These are phyloP conservation scores for Labeo catla DNA, from an alignment of 2,113 vertebrate species.

Conservation along the genomic window DNA sequence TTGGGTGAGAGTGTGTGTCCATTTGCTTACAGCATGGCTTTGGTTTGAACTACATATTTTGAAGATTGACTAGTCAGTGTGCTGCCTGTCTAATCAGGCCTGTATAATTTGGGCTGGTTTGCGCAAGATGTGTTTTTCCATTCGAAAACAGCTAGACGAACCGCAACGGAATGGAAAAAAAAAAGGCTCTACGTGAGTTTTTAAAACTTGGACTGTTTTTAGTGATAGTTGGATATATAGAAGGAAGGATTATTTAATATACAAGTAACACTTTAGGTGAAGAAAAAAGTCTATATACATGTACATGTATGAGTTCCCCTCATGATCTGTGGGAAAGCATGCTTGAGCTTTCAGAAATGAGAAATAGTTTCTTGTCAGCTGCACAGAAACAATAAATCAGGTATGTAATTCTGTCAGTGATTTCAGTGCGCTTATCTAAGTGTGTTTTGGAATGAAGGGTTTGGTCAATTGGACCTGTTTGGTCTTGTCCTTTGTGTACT, in stretches of 20 bases:
- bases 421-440: conserved; percentile 16
- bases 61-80: not conserved
- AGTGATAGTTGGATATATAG: not conserved
- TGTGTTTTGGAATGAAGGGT: conserved; percentile 39
- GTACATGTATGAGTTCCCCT: not conserved
- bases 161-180: not conserved
- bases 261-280: not conserved
- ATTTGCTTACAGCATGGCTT: not conserved
- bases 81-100: not conserved
- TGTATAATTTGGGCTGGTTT: not conserved
- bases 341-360: not conserved
- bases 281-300: not conserved
- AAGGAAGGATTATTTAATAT: not conserved
- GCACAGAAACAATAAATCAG: not conserved
- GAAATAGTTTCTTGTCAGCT: not conserved
- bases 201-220: not conserved
- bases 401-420: not conserved
- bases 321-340: not conserved
- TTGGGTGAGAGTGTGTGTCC: not conserved
- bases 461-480: conserved; percentile 47
- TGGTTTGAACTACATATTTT: not conserved
- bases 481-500: conserved; percentile 53
- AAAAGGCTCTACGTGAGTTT: not conserved
- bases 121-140: not conserved
- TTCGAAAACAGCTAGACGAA: not conserved